Conservation (phyloP, 2,113 vertebrate species). For the Plecturocebus donacophilus region DNA sequence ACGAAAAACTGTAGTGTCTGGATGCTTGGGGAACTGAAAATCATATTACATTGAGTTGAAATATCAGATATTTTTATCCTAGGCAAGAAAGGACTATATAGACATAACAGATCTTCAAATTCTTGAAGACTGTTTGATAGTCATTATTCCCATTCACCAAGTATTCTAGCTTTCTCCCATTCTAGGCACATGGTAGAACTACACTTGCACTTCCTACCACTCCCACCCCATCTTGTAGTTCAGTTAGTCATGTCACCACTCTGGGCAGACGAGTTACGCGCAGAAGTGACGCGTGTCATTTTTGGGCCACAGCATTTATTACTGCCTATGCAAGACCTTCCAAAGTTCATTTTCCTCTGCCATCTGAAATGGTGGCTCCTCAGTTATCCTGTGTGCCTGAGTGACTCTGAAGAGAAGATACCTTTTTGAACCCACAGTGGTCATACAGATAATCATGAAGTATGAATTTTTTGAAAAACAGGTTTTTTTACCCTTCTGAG, state of each 20-base stretch:
- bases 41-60: not conserved
- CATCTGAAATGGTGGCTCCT: not conserved
- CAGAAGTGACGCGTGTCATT: not conserved
- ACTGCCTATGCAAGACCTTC: not conserved
- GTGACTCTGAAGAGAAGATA: not conserved
- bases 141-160: not conserved
- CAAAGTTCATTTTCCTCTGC: not conserved
- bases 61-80: not conserved
- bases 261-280: not conserved
- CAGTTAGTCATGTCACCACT: not conserved
- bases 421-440: not conserved
- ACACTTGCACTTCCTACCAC: not conserved
- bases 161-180: not conserved
- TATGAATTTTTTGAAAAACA: not conserved
- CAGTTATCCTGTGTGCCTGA: not conserved
- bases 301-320: not conserved
- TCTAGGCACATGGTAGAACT: not conserved
- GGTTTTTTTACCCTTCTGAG: not conserved
- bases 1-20: not conserved
- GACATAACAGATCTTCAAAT: not conserved
- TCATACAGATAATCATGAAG: not conserved
- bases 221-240: not conserved
- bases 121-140: not conserved
- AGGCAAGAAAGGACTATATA: conserved; percentile 17
- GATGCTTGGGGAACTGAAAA: not conserved